phyloP scores from a whole-genome alignment of 2,113 vertebrate species.

The Podarcis muralis region DNA sequence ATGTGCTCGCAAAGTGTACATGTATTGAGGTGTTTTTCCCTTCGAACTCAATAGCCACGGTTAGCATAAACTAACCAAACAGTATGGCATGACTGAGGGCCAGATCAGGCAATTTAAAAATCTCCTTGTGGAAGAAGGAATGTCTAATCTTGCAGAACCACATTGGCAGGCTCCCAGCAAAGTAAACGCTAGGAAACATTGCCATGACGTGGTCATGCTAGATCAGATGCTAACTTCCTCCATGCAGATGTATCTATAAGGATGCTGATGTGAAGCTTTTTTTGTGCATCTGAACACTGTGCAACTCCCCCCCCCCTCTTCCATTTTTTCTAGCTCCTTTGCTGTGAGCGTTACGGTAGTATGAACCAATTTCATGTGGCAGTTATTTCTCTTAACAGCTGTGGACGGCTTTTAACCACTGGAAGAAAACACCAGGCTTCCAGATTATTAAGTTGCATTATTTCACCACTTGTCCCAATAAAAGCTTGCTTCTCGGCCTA shows the following conservation, averaged over 20 bases:
- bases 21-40: slow-evolving; percentile 41
- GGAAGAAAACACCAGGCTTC: not conserved
- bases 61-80: slow-evolving; percentile 45
- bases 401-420: slow-evolving; percentile 1
- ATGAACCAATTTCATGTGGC: slow-evolving; percentile 6
- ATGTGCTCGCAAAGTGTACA: slow-evolving; percentile 73
- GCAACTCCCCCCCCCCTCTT: not conserved
- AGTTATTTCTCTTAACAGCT: slow-evolving; percentile 6
- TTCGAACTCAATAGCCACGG: slow-evolving; percentile 46
- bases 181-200: not conserved
- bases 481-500: slow-evolving; percentile 11
- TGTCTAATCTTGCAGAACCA: too few species aligned
- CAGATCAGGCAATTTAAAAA: not conserved
- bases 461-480: not conserved
- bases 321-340: slow-evolving; percentile 27
- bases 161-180: too few species aligned
- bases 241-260: not conserved
- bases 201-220: too few species aligned
- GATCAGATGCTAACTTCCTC: not conserved
- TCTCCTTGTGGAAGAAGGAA: not conserved
- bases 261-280: not conserved
- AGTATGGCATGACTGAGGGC: slow-evolving; percentile 32
- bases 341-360: not conserved
- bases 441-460: slow-evolving; percentile 3
- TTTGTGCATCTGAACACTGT: not conserved